Evolutionary conservation across 2,797 vertebrate species (phyloP).

Genomic region (Vultur gryphus): DNA sequence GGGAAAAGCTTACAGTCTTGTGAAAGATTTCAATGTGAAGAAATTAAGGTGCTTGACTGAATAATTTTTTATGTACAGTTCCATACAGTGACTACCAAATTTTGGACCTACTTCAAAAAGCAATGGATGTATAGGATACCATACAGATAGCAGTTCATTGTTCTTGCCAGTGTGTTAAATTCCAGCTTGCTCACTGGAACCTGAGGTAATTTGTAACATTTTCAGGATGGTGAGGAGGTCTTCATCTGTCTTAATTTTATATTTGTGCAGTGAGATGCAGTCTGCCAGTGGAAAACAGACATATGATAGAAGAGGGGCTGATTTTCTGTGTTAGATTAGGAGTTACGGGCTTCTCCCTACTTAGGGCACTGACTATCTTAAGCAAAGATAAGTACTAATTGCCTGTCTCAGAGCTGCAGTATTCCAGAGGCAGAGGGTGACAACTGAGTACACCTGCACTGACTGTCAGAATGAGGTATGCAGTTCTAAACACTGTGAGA

Average conservation of each 20-base stretch:
- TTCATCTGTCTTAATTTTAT: neutral
- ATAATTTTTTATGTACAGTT: neutral
- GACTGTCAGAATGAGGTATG: neutral
- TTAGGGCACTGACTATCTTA: neutral
- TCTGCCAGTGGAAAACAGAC: neutral
- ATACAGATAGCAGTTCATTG: neutral
- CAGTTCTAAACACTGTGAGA: neutral
- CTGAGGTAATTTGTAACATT: neutral
- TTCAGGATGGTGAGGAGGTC: neutral
- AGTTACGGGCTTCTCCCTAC: neutral
- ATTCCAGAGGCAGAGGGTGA: neutral
- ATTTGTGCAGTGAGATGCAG: neutral
- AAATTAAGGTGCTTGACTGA: neutral
- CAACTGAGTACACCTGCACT: neutral
- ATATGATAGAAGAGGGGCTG: neutral
- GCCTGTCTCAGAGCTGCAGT: neutral
- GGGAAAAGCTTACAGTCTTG: neutral
- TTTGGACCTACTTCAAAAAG: neutral
- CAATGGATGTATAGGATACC: neutral
- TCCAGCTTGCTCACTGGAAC: neutral
- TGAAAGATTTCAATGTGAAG: neutral
- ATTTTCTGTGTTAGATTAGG: neutral
- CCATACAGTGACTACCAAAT: neutral
- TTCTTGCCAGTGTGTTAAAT: neutral
- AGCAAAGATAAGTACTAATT: neutral